Conservation (phyloP, 2,113 vertebrate species). For the Myotis brandtii region DNA sequence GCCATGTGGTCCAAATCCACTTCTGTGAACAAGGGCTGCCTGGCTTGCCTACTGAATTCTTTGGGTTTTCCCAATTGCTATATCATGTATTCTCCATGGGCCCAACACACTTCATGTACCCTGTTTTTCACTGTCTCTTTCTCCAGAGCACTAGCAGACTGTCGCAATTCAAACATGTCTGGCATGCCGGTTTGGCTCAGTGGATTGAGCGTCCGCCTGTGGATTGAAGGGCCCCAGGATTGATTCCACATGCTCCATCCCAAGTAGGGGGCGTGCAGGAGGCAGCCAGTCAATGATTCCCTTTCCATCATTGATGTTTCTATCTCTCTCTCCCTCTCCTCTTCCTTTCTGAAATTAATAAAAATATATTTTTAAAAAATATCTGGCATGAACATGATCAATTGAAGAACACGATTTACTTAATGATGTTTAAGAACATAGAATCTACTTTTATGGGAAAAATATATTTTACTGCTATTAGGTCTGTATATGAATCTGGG, state of each 20-base stretch:
- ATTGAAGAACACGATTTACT: slow-evolving; percentile 54
- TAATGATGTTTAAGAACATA: neutral
- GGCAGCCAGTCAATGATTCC: too few relatives aligned
- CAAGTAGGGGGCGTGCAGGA: too few relatives aligned
- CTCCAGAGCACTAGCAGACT: slow-evolving; percentile 68
- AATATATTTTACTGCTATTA: slow-evolving; percentile 49
- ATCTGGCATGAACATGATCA: slow-evolving; percentile 44
- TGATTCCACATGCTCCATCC: too few relatives aligned
- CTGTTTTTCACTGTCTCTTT: slow-evolving; percentile 73
- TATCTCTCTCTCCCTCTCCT: too few relatives aligned
- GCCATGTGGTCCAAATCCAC: slow-evolving; percentile 74
- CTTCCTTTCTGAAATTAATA: too few relatives aligned
- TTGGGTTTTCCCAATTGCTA: slow-evolving; percentile 61
- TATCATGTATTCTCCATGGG: slow-evolving; percentile 54
- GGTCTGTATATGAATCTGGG: slow-evolving; percentile 63
- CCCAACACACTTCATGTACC: slow-evolving; percentile 70
- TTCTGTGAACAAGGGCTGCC: slow-evolving; percentile 59
- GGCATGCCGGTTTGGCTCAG: neutral
- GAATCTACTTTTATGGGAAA: slow-evolving; percentile 31
- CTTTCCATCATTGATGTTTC: too few relatives aligned
- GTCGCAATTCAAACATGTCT: slow-evolving; percentile 54
- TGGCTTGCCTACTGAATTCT: slow-evolving; percentile 69
- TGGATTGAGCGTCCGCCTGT: too few relatives aligned
- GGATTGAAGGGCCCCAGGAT: too few relatives aligned
- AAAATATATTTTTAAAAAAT: slow-evolving; percentile 6